These are phyloP conservation scores for Nomada fucata DNA, from an alignment of 2,888 invertebrate species.

Conservation along the genomic window DNA sequence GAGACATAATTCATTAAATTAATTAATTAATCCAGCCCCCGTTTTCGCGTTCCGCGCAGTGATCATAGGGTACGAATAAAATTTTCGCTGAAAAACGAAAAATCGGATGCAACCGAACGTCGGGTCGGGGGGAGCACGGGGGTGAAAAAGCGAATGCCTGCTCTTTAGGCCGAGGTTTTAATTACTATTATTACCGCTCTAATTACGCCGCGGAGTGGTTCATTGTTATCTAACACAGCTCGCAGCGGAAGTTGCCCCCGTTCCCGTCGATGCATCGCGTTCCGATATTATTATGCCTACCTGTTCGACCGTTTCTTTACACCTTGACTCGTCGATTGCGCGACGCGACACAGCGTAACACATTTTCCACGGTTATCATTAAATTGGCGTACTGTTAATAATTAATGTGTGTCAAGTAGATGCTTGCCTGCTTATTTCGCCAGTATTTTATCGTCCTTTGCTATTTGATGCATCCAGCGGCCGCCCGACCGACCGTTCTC, in stretches of 20 bases:
- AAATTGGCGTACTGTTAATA: slow-evolving; percentile 5
- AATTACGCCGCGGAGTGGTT: background rate
- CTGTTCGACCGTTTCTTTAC: background rate
- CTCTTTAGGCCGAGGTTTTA: slow-evolving; percentile 1
- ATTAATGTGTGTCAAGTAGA: background rate
- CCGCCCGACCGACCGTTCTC: background rate
- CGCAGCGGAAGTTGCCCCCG: background rate
- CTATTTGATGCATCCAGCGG: slow-evolving; percentile 12
- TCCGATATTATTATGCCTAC: background rate
- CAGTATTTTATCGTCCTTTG: slow-evolving; percentile 16
- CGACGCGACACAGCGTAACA: no score
- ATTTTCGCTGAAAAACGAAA: background rate
- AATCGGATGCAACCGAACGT: background rate
- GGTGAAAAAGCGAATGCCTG: background rate
- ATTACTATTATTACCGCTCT: background rate
- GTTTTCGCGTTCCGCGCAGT: background rate
- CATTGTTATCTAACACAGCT: background rate
- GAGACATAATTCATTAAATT: slow-evolving; percentile 4
- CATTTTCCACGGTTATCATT: background rate
- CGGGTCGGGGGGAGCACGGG: background rate
- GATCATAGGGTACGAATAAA: background rate
- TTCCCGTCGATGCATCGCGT: background rate
- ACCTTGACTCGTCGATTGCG: background rate
- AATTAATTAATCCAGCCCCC: background rate
- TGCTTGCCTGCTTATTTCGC: slow-evolving; percentile 4